phyloP scores from a whole-genome alignment of 2,797 vertebrate species.

The Sebastes iracundus region DNA sequence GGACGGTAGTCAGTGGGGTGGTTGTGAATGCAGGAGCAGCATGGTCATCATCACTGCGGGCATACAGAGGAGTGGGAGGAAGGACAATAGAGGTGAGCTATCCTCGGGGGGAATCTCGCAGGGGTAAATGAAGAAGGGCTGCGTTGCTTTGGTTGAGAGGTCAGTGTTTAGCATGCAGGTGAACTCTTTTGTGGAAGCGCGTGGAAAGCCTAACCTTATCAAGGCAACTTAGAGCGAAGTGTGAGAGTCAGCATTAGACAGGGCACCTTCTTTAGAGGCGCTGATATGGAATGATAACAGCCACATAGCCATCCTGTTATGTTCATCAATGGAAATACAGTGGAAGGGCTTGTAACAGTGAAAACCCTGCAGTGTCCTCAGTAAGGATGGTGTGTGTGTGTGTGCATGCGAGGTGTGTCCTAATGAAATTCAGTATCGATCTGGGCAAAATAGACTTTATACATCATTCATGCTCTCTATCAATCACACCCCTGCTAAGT shows the following conservation, averaged over 20 bases:
- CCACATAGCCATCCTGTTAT: slow-evolving; percentile 12
- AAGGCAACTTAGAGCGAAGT: slow-evolving; percentile 53
- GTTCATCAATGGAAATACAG: slow-evolving; percentile 54
- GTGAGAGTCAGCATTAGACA: slow-evolving; percentile 62
- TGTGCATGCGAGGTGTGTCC: slow-evolving; percentile 43
- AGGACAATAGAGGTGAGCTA: slow-evolving; percentile 76
- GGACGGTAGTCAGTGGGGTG: slow-evolving; percentile 34
- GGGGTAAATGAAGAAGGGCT: slow-evolving; percentile 72
- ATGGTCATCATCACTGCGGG: slow-evolving; percentile 65
- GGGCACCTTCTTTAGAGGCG: slow-evolving; percentile 67
- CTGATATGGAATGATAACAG: slow-evolving; percentile 66
- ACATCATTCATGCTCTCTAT: slow-evolving; percentile 89
- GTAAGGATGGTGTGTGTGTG: slow-evolving; percentile 29
- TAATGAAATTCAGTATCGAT: slow-evolving; percentile 88
- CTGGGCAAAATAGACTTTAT: slow-evolving; percentile 86
- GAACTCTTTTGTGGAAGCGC: slow-evolving; percentile 49
- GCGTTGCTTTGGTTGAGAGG: slow-evolving; percentile 69
- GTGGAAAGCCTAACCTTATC: slow-evolving; percentile 66
- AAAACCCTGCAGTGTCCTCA: slow-evolving; percentile 50
- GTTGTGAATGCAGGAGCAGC: slow-evolving; percentile 64
- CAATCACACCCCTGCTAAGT: slow-evolving; percentile 82
- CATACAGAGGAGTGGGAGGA: slow-evolving; percentile 65
- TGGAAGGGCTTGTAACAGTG: slow-evolving; percentile 20
- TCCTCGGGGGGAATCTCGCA: slow-evolving; percentile 70
- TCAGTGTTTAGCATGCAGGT: slow-evolving; percentile 78